phyloP scores from a whole-genome alignment of 53 echinoderm and acorn worm genomes.

The Apostichopus leukothele region DNA sequence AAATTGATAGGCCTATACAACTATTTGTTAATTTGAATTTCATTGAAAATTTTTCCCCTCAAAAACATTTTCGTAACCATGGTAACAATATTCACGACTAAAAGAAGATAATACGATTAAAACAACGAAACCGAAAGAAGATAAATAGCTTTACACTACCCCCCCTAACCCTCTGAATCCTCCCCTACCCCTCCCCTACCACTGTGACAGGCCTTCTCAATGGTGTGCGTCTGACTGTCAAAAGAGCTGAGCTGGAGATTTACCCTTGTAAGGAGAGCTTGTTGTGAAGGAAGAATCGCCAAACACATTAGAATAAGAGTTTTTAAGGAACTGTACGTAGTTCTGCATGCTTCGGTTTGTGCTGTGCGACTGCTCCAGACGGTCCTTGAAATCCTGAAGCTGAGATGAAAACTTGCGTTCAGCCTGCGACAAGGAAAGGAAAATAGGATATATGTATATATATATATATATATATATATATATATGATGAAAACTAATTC shows the following conservation, averaged over 20 bases:
- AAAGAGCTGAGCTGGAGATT: conserved; percentile 53
- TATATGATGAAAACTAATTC: too few species aligned
- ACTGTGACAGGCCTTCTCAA: too few species aligned
- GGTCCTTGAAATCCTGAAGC: conserved; percentile 92
- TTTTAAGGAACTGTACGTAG: conserved; percentile 96
- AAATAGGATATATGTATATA: too few species aligned
- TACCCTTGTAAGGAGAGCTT: conserved; percentile 61
- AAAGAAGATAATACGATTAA: too few species aligned
- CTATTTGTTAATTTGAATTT: too few species aligned
- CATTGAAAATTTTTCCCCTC: too few species aligned
- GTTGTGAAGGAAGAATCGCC: conserved; percentile 79
- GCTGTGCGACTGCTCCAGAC: conserved; percentile 95
- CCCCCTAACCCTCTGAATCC: too few species aligned
- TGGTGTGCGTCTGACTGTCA: not conserved
- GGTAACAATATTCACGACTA: not conserved
- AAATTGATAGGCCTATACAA: too few species aligned
- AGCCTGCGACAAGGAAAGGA: conserved; percentile 41
- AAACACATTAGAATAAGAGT: conserved; percentile 94
- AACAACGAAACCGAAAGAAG: too few species aligned
- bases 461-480: too few species aligned
- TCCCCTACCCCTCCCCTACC: too few species aligned
- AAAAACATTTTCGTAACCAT: not conserved
- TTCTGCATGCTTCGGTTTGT: conserved; percentile 99
- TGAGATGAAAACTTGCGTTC: conserved; percentile 93
- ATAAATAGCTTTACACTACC: too few species aligned